Evolutionary conservation across 2,113 vertebrate species (phyloP).

Genomic region (Muntiacus muntjak): DNA sequence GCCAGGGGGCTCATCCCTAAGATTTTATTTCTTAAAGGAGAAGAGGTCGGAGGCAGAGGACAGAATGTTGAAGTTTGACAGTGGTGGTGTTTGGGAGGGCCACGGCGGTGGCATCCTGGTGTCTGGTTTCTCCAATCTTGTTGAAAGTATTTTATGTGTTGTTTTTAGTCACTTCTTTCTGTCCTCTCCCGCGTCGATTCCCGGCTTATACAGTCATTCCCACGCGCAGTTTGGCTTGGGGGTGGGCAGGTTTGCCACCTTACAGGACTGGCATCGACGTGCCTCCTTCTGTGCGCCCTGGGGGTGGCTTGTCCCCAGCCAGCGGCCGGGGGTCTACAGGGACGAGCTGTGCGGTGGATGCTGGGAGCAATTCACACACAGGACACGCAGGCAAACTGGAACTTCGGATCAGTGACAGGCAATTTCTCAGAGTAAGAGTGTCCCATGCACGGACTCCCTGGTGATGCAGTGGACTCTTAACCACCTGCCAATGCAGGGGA

Average conservation of each 20-base stretch:
- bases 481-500: background rate
- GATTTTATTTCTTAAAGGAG: background rate
- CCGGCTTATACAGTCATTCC: background rate
- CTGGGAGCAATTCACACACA: too few species aligned
- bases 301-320: background rate
- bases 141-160: background rate
- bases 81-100: background rate
- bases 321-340: background rate
- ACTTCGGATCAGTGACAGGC: background rate
- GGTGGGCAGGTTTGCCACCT: background rate
- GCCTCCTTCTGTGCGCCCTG: background rate
- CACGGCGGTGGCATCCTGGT: background rate
- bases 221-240: background rate
- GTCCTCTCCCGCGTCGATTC: fast-evolving
- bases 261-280: background rate
- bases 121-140: background rate
- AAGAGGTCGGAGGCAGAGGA: background rate
- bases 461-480: background rate
- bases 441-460: background rate
- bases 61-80: background rate
- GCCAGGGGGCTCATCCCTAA: background rate
- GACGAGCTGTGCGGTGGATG: fast-evolving
- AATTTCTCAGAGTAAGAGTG: background rate
- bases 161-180: background rate
- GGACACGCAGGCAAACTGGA: background rate